Conservation (phyloP, 2,113 vertebrate genomes). For the Macquaria australasica region DNA sequence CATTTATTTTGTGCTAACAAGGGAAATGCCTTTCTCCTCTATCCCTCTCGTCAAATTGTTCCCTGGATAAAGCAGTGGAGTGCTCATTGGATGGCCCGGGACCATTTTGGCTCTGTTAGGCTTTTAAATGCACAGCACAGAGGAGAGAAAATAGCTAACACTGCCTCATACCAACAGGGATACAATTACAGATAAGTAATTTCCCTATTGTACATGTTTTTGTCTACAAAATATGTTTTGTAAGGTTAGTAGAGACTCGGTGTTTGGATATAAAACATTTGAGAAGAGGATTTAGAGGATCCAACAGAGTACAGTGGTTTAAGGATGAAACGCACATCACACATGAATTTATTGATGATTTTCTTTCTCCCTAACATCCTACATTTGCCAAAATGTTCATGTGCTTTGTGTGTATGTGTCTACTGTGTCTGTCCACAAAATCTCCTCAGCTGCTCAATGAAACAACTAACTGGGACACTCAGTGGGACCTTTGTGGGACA, state of each 20-base stretch:
- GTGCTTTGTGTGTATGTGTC: conserved; percentile 13
- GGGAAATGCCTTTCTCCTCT: neutral
- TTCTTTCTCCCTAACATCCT: neutral
- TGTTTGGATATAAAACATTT: neutral
- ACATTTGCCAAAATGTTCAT: conserved; percentile 8
- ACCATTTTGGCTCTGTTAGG: conserved; percentile 4
- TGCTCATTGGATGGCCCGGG: neutral
- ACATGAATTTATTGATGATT: conserved; percentile 10
- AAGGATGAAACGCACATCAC: neutral
- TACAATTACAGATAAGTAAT: conserved; percentile 1
- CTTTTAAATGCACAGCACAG: conserved; percentile 18
- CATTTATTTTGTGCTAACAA: conserved; percentile 1
- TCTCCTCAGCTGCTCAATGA: conserved; percentile 2
- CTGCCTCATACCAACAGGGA: conserved; percentile 17
- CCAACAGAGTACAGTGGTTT: neutral
- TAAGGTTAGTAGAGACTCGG: neutral
- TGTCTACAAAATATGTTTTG: neutral
- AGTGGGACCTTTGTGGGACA: conserved; percentile 35
- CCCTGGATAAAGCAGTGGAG: conserved; percentile 11
- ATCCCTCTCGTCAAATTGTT: neutral
- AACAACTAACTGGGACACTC: conserved; percentile 32
- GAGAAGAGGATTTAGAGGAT: conserved; percentile 10
- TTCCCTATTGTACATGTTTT: neutral
- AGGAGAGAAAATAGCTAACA: conserved; percentile 12
- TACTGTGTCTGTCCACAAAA: conserved; percentile 20